phyloP scores from a whole-genome alignment of 2,888 invertebrate species.

The Crocallis elinguaria region DNA sequence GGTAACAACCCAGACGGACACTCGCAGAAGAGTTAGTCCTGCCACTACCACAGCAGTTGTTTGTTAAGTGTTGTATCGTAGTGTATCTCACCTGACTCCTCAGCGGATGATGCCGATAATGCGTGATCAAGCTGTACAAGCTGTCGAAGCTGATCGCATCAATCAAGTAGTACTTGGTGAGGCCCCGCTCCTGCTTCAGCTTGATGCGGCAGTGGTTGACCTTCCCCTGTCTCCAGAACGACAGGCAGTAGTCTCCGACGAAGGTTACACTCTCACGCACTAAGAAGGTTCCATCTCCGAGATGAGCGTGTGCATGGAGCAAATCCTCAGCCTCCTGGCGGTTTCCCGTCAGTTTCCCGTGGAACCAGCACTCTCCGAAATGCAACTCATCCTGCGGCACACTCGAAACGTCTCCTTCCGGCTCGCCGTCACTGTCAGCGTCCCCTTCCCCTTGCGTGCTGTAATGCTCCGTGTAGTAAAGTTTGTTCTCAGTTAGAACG shows the following conservation, averaged over 20 bases:
- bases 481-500: slow-evolving; percentile 93
- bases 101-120: slow-evolving; percentile 94
- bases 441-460: slow-evolving; percentile 80
- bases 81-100: slow-evolving; percentile 88
- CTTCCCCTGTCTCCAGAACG: slow-evolving; percentile 95
- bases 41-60: no score
- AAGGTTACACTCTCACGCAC: slow-evolving; percentile 98
- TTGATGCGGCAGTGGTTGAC: slow-evolving; percentile 97
- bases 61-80: no score
- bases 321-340: slow-evolving; percentile 92
- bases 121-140: slow-evolving; percentile 94
- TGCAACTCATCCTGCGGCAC: slow-evolving; percentile 95
- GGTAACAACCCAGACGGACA: no score
- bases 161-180: slow-evolving; percentile 95
- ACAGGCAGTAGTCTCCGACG: slow-evolving; percentile 97
- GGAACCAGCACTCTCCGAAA: slow-evolving; percentile 97
- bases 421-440: slow-evolving; percentile 86
- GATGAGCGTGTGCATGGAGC: slow-evolving; percentile 89
- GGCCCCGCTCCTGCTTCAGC: slow-evolving; percentile 94
- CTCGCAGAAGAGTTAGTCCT: no score
- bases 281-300: slow-evolving; percentile 96
- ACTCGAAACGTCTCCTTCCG: slow-evolving; percentile 85
- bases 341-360: slow-evolving; percentile 93
- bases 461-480: slow-evolving; percentile 93
- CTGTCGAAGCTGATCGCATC: slow-evolving; percentile 96